Conservation (phyloP, 2,113 vertebrate species). For the Psittacara wagleri region DNA sequence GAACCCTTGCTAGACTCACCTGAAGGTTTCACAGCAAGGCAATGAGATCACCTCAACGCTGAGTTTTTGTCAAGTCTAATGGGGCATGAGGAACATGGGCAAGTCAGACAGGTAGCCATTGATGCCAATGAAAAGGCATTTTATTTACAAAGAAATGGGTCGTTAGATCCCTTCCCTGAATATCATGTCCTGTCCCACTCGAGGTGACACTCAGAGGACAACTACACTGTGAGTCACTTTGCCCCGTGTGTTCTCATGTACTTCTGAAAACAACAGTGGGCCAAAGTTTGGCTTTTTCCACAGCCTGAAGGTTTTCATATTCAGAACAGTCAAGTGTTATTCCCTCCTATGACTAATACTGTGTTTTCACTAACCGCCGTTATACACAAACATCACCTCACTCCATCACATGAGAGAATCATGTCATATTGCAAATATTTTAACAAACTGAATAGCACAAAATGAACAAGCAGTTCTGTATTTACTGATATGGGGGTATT, state of each 20-base stretch:
- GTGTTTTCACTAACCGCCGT: slow-evolving; percentile 61
- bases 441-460: slow-evolving; percentile 20
- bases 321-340: slow-evolving; percentile 58
- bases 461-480: slow-evolving; percentile 51
- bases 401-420: slow-evolving; percentile 66
- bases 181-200: background rate
- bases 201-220: background rate
- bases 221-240: slow-evolving; percentile 32
- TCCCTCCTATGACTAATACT: slow-evolving; percentile 65
- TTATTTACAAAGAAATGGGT: background rate
- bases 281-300: slow-evolving; percentile 64
- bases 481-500: background rate
- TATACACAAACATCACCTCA: slow-evolving; percentile 63
- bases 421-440: slow-evolving; percentile 61
- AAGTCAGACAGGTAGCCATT: background rate
- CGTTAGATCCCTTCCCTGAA: background rate
- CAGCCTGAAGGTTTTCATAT: slow-evolving; percentile 51
- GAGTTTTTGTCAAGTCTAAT: background rate
- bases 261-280: slow-evolving; percentile 32
- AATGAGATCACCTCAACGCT: background rate
- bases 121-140: background rate
- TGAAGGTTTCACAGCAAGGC: background rate
- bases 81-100: background rate
- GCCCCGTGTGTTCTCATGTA: background rate
- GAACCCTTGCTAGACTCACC: background rate